Percentiles rank a stretch among this genome's conserved stretches.
Conservation (phyloP, 1,140 invertebrate genomes). For the Drosophila melanogaster region Release_6_plus_ISO1_MT NC_004354.4:12697501-12698000, state of each 20-base stretch:
- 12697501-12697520: not conserved
- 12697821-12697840: not conserved
- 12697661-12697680: not conserved
- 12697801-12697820: not conserved
- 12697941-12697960: not conserved
- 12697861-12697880: too few species aligned
- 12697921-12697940: too few species aligned
- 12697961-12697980: not conserved
- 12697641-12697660: constrained; percentile 24
- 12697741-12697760: not conserved
- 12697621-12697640: constrained; percentile 80
- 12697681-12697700: too few species aligned
- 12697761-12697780: not conserved
- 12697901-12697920: too few species aligned
- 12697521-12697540: constrained; percentile 2
- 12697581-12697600: constrained; percentile 72
- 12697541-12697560: constrained; percentile 32
- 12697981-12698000: constrained; percentile 37
- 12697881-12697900: too few species aligned
- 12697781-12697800: too few species aligned
- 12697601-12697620: constrained; percentile 74
- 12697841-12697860: too few species aligned
- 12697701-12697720: too few species aligned
- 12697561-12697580: constrained; percentile 61
- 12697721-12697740: not conserved